Base-by-base conservation (phyloP, 2,888 invertebrate genomes). In the Petrolisthes manimaculis region DNA sequence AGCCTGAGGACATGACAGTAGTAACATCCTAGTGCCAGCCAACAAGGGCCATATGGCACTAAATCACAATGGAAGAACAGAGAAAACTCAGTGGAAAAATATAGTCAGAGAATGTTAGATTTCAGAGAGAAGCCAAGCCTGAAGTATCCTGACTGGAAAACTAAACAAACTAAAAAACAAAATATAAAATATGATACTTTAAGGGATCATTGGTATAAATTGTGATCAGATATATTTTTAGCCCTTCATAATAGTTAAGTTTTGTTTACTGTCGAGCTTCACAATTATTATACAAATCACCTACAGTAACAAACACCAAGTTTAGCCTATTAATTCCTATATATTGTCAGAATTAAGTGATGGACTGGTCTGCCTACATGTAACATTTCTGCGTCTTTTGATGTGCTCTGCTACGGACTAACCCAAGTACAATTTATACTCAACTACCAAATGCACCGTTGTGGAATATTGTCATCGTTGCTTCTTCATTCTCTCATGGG, bases 331-430 rank as follows among this genome's bases (percentile, higher is more conserved):
- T 21, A 71, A 71, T 71, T 71, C 71, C 71, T 71, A 71, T 71
- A 71, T 71, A 71, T 71, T 71, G 71, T 75, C 75, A 71, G 54
- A 75, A 75, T 84, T 84, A 37, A 37, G 71, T 71, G 71, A n/a
- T 71, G 14, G 71, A 71, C 71, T 71, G 71, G 71, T 71, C 21
- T 71, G 21, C 6, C 71, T 71, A 71, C 14, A n/a, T 71, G 14
- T 71, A 71, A 77, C 24, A 77, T 79, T 79, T 79, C 21, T 79
- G 79, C 55, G 79, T 79, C 79, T 71, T 71, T 71, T 79, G 79
- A n/a, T 79, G 53, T 54, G 54, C 21, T 79, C 54, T 54, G 54
- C 79, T 79, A 79, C 55, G n/a, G n/a, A 54, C n/a, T 54, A 51
- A 79, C 53, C 55, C 54, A n/a, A 54, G 55, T 79, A n/a, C 71